phyloP scores from a whole-genome alignment of 2,797 vertebrate species.

The Muscicapa striata region DNA sequence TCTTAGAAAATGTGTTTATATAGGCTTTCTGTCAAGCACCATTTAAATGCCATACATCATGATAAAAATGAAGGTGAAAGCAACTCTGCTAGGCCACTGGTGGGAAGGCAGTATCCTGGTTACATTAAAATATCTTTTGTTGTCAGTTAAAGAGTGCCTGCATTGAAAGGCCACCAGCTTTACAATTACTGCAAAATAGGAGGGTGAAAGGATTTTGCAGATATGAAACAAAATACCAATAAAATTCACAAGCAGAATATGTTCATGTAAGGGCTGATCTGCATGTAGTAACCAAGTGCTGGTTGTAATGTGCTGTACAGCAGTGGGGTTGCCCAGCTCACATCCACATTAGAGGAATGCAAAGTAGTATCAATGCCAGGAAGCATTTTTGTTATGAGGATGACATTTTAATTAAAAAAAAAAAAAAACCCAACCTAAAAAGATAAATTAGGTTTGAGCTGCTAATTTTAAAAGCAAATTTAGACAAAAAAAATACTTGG shows the following conservation, averaged over 20 bases:
- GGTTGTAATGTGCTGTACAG: neutral
- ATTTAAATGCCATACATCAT: constrained; percentile 3
- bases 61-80: constrained; percentile 19
- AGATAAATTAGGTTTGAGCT: neutral
- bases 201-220: neutral
- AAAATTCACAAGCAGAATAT: neutral
- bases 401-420: neutral
- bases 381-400: neutral
- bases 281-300: neutral
- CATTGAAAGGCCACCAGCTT: neutral
- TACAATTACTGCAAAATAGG: neutral
- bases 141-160: neutral
- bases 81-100: neutral
- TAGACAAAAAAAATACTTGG: neutral
- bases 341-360: neutral
- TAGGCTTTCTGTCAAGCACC: constrained; percentile 17
- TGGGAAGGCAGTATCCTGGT: neutral
- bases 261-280: neutral
- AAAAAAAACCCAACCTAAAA: too few relatives aligned
- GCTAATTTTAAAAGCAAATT: neutral
- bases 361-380: neutral
- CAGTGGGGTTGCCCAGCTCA: neutral
- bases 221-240: neutral
- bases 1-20: constrained; percentile 14
- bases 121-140: neutral